phyloP scores from a whole-genome alignment of 2,113 vertebrate species.

The Mustela nigripes region DNA sequence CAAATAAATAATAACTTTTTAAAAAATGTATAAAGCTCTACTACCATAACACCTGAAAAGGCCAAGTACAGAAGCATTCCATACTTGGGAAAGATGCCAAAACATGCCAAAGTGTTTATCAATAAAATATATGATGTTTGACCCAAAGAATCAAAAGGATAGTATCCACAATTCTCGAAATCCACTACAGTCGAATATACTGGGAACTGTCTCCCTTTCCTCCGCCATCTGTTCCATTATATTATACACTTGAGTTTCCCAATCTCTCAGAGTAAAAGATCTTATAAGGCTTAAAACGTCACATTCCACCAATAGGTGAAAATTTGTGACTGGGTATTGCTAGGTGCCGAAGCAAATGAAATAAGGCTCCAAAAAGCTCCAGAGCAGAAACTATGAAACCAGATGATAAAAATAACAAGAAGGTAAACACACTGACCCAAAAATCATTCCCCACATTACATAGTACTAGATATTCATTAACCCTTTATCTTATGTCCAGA shows the following conservation, averaged over 20 bases:
- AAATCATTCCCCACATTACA: neutral
- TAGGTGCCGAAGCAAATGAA: neutral
- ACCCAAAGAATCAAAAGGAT: slow-evolving; percentile 6
- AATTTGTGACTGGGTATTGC: neutral
- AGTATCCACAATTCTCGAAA: neutral
- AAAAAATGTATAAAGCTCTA: neutral
- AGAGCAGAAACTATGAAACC: neutral
- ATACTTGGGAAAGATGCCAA: neutral
- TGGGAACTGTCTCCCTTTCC: neutral
- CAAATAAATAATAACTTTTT: neutral
- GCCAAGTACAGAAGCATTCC: neutral
- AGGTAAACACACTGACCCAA: neutral
- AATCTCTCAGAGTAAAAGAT: neutral
- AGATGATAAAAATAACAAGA: neutral
- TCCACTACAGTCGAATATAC: neutral
- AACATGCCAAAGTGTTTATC: neutral
- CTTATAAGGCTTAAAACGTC: neutral
- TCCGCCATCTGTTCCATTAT: neutral
- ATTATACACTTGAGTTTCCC: neutral
- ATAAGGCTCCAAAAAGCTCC: neutral
- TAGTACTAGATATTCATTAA: neutral
- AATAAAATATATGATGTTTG: neutral
- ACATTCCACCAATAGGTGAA: neutral
- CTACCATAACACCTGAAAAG: neutral
- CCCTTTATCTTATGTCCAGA: neutral